Base-by-base conservation (phyloP, 1,140 invertebrate genomes). In the Zaprionus lachaisei region DNA sequence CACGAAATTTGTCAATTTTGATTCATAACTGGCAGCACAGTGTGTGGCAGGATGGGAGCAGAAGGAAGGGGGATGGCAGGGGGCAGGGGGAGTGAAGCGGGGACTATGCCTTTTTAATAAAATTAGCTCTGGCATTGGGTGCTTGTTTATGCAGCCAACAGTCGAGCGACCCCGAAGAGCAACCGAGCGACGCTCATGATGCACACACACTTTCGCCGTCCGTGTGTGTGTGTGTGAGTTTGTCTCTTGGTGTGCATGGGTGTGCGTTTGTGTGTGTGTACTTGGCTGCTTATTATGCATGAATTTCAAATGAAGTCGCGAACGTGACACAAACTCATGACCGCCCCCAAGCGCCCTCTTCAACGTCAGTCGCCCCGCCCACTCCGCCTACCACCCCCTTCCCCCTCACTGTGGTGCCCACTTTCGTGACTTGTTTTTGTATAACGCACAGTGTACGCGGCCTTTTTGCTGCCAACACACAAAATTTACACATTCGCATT, bases 281-380 rank as follows among this genome's bases (percentile, higher is more conserved):
- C 84, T 89, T 84, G 81, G 77, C 79, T 89, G 84, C 84, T 89
- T 89, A 89, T 89, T 90, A 89, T 89, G 84, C 84, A 89, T 89
- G 84, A 89, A 89, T 89, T 89, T 90, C 69, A 84, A 84, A 89
- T 89, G 85, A 89, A 89, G 85, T 89, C 84, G 84, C 85, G 85
- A 89, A 90, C 84, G 84, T 89, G 84, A 89, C 84, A 90, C 84
- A 90, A 89, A 89, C 85, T 80, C 84, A 87, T 78, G 81, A 77
- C 58, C 79, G 75, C 51, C 80, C 68, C 55, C 74, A 69, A 72
- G 64, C 76, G 70, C 60, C 66, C 72, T 41, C 71, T 69, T 73
- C 63, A 72, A 61, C 68, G 15, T 15, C 31, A 54, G 58, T 24
- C 11, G 20, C 34, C 38, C 3, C 26, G 22, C n/a, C 37, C 41